Evolutionary conservation across 1,140 invertebrate species (phyloP).

Genomic region (Drosophila auraria): DNA sequence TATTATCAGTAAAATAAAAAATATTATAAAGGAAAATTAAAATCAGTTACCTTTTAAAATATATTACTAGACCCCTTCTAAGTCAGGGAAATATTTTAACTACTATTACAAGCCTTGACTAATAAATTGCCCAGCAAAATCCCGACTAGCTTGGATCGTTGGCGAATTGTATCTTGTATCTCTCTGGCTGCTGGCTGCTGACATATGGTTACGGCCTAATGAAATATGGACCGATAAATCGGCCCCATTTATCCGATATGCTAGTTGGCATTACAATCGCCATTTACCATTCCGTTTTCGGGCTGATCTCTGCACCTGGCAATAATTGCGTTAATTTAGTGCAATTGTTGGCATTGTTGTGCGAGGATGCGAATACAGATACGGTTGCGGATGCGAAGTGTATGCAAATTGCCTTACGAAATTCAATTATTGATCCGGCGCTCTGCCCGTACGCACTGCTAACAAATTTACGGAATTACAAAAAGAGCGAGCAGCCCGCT

Average conservation of each 20-base stretch:
- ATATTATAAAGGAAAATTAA: too few relatives aligned
- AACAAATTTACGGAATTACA: constrained; percentile 35
- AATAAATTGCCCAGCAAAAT: not conserved
- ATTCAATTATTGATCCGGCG: constrained; percentile 43
- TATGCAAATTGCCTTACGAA: constrained; percentile 37
- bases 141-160: not conserved
- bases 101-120: too few relatives aligned
- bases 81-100: too few relatives aligned
- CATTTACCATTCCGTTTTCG: constrained; percentile 27
- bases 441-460: not conserved
- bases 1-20: too few relatives aligned
- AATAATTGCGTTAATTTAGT: constrained; percentile 43
- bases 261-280: constrained; percentile 5
- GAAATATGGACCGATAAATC: constrained; percentile 26
- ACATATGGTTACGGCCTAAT: constrained; percentile 4
- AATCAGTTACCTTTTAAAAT: not conserved
- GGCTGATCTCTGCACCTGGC: constrained; percentile 12
- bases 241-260: constrained; percentile 13
- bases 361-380: not conserved
- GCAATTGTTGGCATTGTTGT: constrained; percentile 32
- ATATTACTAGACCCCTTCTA: too few relatives aligned
- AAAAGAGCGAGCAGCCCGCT: constrained; percentile 12
- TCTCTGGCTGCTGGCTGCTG: constrained; percentile 1
- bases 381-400: not conserved
- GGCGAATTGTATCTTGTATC: not conserved